Percentiles rank a stretch among this genome's conserved stretches.
These are phyloP conservation scores for Arnoldichthys spilopterus DNA, from an alignment of 2,797 vertebrate species.

Conservation along the genomic window DNA sequence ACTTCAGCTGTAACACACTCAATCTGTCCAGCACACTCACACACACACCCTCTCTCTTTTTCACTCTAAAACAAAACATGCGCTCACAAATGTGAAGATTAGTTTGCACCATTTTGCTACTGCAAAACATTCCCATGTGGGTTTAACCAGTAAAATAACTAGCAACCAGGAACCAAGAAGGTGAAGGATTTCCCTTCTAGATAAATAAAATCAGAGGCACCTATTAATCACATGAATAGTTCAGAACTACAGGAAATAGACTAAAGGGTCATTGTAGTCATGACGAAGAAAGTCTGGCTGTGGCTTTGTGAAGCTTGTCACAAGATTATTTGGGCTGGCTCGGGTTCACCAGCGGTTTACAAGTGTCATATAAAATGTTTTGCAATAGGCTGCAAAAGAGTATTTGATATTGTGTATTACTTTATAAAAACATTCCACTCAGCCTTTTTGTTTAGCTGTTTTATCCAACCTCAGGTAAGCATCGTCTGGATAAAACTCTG, in stretches of 20 bases:
- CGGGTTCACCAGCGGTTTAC: conserved; percentile 6
- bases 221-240: conserved; percentile 7
- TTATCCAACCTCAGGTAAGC: too few species aligned
- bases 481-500: background rate
- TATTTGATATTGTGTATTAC: background rate
- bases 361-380: conserved; percentile 2
- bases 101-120: conserved; percentile 42
- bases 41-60: conserved; percentile 5
- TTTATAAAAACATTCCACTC: background rate
- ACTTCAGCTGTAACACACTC: conserved; percentile 47
- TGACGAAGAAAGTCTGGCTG: background rate
- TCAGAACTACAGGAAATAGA: conserved; percentile 9
- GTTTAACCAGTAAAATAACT: conserved; percentile 22
- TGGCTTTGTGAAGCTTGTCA: conserved; percentile 4
- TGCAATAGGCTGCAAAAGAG: background rate
- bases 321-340: background rate
- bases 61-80: conserved; percentile 33
- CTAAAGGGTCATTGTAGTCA: background rate
- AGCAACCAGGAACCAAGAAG: conserved; percentile 7
- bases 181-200: conserved; percentile 13
- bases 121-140: conserved; percentile 23
- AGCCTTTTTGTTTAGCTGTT: background rate
- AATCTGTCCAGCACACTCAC: conserved; percentile 33
- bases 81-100: conserved; percentile 10
- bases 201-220: conserved; percentile 16